Base-by-base conservation (phyloP, 1,140 invertebrate genomes). In the Vanessa tameamea region DNA sequence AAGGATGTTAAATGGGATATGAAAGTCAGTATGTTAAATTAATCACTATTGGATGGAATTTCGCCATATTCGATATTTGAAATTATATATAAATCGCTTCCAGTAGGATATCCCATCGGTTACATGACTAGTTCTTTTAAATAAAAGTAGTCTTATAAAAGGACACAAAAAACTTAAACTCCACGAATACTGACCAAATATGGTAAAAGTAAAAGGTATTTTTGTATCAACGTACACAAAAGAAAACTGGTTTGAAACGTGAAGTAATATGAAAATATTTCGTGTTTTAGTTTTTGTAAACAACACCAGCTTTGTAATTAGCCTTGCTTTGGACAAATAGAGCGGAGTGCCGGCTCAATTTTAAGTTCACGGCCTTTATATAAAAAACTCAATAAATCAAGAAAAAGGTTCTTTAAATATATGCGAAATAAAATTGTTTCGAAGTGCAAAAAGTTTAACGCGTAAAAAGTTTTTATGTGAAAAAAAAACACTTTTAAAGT, bases 321-420 rank as follows among this genome's bases (percentile, higher is more conserved):
- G 66, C 66, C 66, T 68, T 59, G 66, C 16, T 4, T 43, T 23
- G 51, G 37, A 43, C 4, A 20, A 55, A 47, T 47, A 57, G 26
- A 59, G 31, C 53, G 51, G n/a, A 57, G 47, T 68, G 66, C 37
- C 66, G 66, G n/a, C 26, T 12, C 12, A 20, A n/a, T 51, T n/a
- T 20, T 68, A 57, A 68, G 51, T 68, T 68, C 66, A 68, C 23
- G 66, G 66, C n/a, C 66, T 55, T 68, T 68, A 4, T 1, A 66
- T 53, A 23, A 26, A 57, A 57, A 55, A 55, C n/a, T 15, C 2
- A 57, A 20, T 57, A 23, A 57, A 57, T 23, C 53, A 57, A n/a
- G 20, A 23, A 57, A 57, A 57, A 20, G 16, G 53, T 16, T 20
- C 8, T 15, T 2, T 23, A 57, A 57, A 13, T 15, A 57, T 57